Base-by-base conservation (phyloP, 2,113 vertebrate species). In the Neogale vison region DNA sequence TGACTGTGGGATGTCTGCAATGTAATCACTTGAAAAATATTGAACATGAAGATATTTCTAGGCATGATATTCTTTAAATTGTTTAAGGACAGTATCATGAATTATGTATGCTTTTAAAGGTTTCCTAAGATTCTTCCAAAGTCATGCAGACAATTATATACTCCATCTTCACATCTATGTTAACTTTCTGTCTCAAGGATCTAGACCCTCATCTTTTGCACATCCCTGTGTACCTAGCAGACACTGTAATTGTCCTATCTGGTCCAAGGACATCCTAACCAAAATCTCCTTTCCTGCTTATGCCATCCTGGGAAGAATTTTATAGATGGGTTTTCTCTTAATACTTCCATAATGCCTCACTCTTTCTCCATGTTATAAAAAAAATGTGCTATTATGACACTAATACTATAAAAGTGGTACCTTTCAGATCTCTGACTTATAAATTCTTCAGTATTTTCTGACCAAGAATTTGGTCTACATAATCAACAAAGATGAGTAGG, bases 31-130 rank as follows among this genome's bases (percentile, higher is more conserved):
- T 97, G 74, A 42, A 88, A 95, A 88, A 63, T 90, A 50, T 10
- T 86, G 23, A 90, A 81, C 47, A 92, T 90, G 52, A 94, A 96
- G 59, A 61, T 26, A 80, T 97, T 97, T 96, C 71, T 59, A 79
- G 72, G 61, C 39, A 21, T 67, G 65, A 90, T 82, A 88, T 95
- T 94, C 36, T 94, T 95, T 92, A 71, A 85, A 47, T 93, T 69
- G 52, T 92, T 95, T 80, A 96, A 94, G 74, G 82, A 85, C 14
- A 57, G 45, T 34, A 42, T 74, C 34, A 81, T 92, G 76, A 97
- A 93, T 95, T 90, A 93, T 81, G 26, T 24, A 86, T 97, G 47
- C 39, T 63, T 95, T 96, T 80, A 76, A 97, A 94, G 63, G 29
- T 95, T 96, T 95, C 45, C 52, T 94, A 63, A 84, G 85, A 94